Base-by-base conservation (phyloP, 2,888 invertebrate species). In the Meliscaeva auricollis region DNA sequence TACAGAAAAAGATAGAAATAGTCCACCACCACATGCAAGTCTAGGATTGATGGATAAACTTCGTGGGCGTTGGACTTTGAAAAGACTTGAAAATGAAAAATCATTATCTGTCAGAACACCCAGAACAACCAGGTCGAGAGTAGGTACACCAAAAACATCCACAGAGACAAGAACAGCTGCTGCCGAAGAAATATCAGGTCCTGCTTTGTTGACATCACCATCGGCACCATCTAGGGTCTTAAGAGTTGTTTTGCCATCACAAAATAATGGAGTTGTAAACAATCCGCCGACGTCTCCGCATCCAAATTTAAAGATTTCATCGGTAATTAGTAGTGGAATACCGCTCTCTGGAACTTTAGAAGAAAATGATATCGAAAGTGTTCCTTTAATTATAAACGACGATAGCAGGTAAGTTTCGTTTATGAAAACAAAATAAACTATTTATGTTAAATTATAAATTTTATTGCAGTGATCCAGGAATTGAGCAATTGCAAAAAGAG, bases 401-500 rank as follows among this genome's bases (percentile, higher is more conserved):
- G 44, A 30, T 6, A 64, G 5, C 11, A 64, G 48, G 56, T 76
- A 22, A 30, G 41, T 32, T 70, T 46, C 11, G 8, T 62, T 46
- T 41, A 38, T 64, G 62, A 44, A 44, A n/a, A 46, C 17, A 8
- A 17, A 8, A 17, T 17, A 6, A 15, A 44, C n/a, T 38, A 9
- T 8, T 11, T 38, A 9, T 11, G 8, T 38, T 38, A 26, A 26
- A 3, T 26, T 26, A 3, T 3, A 26, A 26, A 26, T 26, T 26
- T 26, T 26, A 26, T 26, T 60, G 1, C 38, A 76, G 44, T 11
- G 87, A 87, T 17, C 41, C 87, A 1, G 87, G 88, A 9, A 88
- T 87, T 69, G 88, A 89, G n/a, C 87, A 89, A 69, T 88, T 91
- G 74, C 90, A 90, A 46, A 88, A 88, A 2, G 91, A 91, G 80